phyloP scores from a whole-genome alignment of 1,140 invertebrate genomes.

The Drosophila grimshawi region DNA sequence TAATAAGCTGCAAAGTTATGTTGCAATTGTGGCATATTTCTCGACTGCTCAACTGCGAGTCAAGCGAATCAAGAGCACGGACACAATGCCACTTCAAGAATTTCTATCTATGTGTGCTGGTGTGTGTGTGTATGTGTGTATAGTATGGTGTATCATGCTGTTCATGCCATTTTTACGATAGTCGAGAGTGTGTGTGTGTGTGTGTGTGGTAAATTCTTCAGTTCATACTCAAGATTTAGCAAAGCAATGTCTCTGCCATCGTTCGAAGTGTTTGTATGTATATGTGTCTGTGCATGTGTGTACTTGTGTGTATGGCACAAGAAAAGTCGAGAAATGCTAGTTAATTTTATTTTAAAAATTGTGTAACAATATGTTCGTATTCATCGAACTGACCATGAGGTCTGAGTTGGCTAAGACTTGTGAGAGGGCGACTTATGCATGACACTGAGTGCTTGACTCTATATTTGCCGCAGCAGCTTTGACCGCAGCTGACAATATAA shows the following conservation, averaged over 20 bases:
- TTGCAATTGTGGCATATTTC: conserved; percentile 76
- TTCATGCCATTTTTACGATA: neutral
- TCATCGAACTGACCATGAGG: conserved; percentile 44
- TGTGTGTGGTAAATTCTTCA: conserved; percentile 43
- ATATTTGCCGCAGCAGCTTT: conserved; percentile 32
- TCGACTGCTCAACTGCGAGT: conserved; percentile 15
- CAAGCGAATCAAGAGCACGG: conserved; percentile 20
- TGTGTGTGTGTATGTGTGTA: conserved; percentile 7
- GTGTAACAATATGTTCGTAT: conserved; percentile 64
- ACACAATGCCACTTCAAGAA: conserved; percentile 14
- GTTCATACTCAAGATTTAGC: conserved; percentile 41
- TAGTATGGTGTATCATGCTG: neutral
- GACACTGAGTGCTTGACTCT: conserved; percentile 57
- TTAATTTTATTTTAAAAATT: conserved; percentile 77
- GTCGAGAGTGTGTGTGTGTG: conserved; percentile 17
- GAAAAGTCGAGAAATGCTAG: conserved; percentile 55
- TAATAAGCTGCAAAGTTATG: conserved; percentile 82
- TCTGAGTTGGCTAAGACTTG: neutral
- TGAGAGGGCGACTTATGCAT: conserved; percentile 22
- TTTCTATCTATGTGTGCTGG: neutral
- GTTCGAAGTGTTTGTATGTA: conserved; percentile 12
- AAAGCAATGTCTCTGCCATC: conserved; percentile 51
- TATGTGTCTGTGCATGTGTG: conserved; percentile 17
- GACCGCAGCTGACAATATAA: neutral
- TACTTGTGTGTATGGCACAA: conserved; percentile 27